Base-by-base conservation (phyloP, 2,113 vertebrate genomes). In the Aptenodytes forsteri region DNA sequence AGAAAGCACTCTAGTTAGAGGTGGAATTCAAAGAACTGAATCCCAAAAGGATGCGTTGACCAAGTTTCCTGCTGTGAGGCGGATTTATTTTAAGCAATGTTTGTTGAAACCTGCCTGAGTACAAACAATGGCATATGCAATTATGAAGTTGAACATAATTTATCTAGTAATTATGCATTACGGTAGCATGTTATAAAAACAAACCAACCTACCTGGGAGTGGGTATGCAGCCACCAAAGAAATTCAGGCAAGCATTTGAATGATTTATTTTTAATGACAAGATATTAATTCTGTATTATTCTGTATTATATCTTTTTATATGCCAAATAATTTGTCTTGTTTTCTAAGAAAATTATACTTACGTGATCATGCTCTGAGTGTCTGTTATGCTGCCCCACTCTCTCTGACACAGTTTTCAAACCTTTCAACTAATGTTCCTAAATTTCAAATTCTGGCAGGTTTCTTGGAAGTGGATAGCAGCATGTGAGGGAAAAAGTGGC, bases 361-460 rank as follows among this genome's bases (percentile, higher is more conserved):
- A 14, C 1, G 3, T 66, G 54, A 13, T 78, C 3, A 0, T 61
- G 14, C 15, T 49, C n/a, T 67, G 47, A 75, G 26, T 13, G 16
- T 46, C 17, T 59, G 11, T n/a, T 55, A 19, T 1, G 5, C 44
- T 80, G 49, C 16, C 11, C 15, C 0, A 2, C 8, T 34, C 11
- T 1, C 36, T 77, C 13, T 82, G 34, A 55, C 19, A 38, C 32
- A 70, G 36, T 27, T 91, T 27, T 71, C 38, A 50, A 59, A 55
- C 29, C n/a, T 71, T 70, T 21, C 64, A 62, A 12, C 9, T 34
- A 0, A 23, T 21, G 23, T 34, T 83, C 36, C 58, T 38, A 16
- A 44, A 52, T 64, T 44, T 52, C 40, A 47, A 1, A n/a, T 67
- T 62, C 52, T 67, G 42, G 10, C 13, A 36, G 32, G 7, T 46